phyloP scores from a whole-genome alignment of 2,888 invertebrate species.

The Archips crataeganus region DNA sequence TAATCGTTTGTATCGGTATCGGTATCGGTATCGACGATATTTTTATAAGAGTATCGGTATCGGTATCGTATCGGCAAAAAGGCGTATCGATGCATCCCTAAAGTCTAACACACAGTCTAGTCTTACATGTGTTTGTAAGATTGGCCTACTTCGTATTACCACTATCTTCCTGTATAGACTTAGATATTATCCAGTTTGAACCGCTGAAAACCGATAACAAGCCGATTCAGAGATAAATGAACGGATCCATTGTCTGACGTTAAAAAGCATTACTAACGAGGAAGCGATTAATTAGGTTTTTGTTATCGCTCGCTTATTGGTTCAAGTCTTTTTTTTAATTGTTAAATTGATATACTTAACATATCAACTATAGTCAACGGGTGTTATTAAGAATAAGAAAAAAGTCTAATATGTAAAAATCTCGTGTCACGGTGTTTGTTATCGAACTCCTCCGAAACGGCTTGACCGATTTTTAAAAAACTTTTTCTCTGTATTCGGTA shows the following conservation, averaged over 20 bases:
- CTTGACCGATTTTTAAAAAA: too few relatives aligned
- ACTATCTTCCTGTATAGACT: neutral
- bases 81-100: too few relatives aligned
- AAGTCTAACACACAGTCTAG: too few relatives aligned
- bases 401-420: too few relatives aligned
- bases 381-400: too few relatives aligned
- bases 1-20: too few relatives aligned
- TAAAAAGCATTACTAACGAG: slow-evolving; percentile 22
- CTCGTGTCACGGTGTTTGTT: too few relatives aligned
- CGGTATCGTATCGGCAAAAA: too few relatives aligned
- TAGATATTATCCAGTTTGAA: neutral
- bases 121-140: neutral
- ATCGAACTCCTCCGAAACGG: too few relatives aligned
- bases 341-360: neutral
- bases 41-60: too few relatives aligned
- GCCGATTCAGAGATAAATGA: slow-evolving; percentile 7
- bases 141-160: neutral
- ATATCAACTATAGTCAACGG: neutral
- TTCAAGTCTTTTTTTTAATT: neutral
- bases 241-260: slow-evolving; percentile 11
- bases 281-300: slow-evolving; percentile 34
- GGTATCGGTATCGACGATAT: too few relatives aligned
- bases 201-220: slow-evolving; percentile 18
- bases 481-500: too few relatives aligned
- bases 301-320: slow-evolving; percentile 3